Evolutionary conservation across 2,888 invertebrate genomes (phyloP).

Genomic region (Epistrophe grossulariae): DNA sequence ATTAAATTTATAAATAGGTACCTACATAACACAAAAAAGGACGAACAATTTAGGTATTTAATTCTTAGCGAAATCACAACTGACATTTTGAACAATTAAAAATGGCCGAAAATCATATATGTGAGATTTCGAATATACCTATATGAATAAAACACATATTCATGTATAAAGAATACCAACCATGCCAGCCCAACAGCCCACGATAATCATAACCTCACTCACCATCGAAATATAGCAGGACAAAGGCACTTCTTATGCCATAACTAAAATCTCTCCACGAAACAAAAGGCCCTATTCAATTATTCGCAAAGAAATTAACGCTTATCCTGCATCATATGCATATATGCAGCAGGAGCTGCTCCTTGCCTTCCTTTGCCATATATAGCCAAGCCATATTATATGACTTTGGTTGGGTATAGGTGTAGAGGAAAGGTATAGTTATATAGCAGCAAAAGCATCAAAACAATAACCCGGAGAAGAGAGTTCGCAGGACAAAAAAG

Average conservation of each 20-base stretch:
- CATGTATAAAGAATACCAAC: slow-evolving; percentile 32
- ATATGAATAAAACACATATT: slow-evolving; percentile 54
- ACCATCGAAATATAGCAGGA: slow-evolving; percentile 67
- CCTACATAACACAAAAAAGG: neutral
- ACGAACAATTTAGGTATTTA: no score
- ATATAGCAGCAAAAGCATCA: slow-evolving; percentile 45
- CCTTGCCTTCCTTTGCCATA: slow-evolving; percentile 28
- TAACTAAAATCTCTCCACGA: slow-evolving; percentile 74
- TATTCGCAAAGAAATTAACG: slow-evolving; percentile 76
- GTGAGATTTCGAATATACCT: neutral
- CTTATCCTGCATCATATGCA: slow-evolving; percentile 74
- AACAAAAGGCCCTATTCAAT: slow-evolving; percentile 76
- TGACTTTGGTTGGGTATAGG: slow-evolving; percentile 29
- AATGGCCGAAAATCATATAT: slow-evolving; percentile 65
- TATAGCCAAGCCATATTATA: neutral
- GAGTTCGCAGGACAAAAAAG: slow-evolving; percentile 73
- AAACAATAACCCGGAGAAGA: slow-evolving; percentile 72
- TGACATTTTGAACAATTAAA: slow-evolving; percentile 61
- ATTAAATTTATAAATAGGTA: neutral
- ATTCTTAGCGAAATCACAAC: slow-evolving; percentile 30
- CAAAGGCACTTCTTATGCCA: slow-evolving; percentile 72
- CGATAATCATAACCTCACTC: slow-evolving; percentile 45
- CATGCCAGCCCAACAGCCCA: slow-evolving; percentile 34
- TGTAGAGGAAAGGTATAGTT: neutral
- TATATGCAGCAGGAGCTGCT: slow-evolving; percentile 69